Conservation (phyloP, 2,113 vertebrate genomes). For the Oophaga pumilio region DNA sequence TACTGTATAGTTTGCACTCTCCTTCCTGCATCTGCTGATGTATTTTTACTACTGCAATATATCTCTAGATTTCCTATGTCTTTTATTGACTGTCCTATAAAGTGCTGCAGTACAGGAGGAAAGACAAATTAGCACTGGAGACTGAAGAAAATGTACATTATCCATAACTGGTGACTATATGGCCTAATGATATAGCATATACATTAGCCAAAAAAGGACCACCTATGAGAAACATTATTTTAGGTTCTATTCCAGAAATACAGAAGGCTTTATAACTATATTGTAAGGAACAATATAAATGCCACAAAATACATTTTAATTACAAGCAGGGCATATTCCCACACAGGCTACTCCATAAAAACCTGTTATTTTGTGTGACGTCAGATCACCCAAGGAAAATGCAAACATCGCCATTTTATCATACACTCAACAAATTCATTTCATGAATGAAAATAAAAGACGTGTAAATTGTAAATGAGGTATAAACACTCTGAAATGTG, state of each 20-base stretch:
- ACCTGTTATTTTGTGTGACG: conserved; percentile 42
- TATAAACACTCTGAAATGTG: conserved; percentile 18
- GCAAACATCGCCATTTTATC: not conserved
- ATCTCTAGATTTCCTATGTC: not conserved
- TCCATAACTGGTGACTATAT: not conserved
- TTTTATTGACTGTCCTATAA: not conserved
- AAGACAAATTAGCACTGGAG: not conserved
- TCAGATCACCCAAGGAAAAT: conserved; percentile 33
- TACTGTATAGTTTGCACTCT: not conserved
- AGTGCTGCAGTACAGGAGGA: not conserved
- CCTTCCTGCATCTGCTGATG: not conserved
- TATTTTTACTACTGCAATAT: not conserved
- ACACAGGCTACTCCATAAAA: conserved; percentile 40
- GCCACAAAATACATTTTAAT: conserved; percentile 34
- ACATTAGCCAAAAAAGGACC: not conserved
- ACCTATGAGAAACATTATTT: conserved; percentile 28
- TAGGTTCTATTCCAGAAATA: conserved; percentile 42
- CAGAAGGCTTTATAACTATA: conserved; percentile 29
- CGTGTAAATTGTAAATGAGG: not conserved
- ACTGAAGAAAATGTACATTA: not conserved
- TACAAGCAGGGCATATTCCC: conserved; percentile 24
- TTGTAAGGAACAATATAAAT: conserved; percentile 35
- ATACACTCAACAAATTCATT: conserved; percentile 17
- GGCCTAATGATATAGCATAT: not conserved
- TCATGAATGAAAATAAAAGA: conserved; percentile 4